A percentile compares a stretch with the other conserved stretches of the same genome.
Evolutionary conservation across 1,140 invertebrate genomes (phyloP).

Genomic region (Calosoma granatense): DNA sequence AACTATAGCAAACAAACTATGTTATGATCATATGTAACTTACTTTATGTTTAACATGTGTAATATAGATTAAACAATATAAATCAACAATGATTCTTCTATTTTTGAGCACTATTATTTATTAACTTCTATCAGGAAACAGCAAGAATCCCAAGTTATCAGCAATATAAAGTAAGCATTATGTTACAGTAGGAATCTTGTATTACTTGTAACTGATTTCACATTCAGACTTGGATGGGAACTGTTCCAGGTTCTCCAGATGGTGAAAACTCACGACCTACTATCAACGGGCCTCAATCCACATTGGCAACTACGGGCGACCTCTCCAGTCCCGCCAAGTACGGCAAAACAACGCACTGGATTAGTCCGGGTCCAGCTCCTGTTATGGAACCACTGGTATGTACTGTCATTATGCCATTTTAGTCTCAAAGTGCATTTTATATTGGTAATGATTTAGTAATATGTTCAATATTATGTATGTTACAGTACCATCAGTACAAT

Average conservation of each 20-base stretch:
- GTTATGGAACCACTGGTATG: slow-evolving; percentile 8
- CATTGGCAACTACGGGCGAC: not conserved
- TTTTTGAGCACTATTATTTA: too few relatives aligned
- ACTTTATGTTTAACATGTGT: too few relatives aligned
- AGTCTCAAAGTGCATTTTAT: not conserved
- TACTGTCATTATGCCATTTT: not conserved
- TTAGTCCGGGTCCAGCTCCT: slow-evolving; percentile 22
- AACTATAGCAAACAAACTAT: too few relatives aligned
- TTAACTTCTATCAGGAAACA: too few relatives aligned
- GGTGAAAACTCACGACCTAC: not conserved
- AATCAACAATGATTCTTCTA: too few relatives aligned
- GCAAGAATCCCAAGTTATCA: too few relatives aligned
- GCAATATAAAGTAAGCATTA: too few relatives aligned
- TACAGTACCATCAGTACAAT: slow-evolving; percentile 29
- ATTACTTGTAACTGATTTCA: too few relatives aligned
- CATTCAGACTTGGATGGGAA: too few relatives aligned
- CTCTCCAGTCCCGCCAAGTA: not conserved
- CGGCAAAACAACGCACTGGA: slow-evolving; percentile 22
- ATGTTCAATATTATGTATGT: not conserved
- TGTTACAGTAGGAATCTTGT: too few relatives aligned
- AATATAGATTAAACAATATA: too few relatives aligned
- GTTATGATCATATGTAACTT: too few relatives aligned
- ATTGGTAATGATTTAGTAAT: not conserved
- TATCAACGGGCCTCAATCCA: not conserved
- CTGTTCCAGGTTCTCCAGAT: not conserved